phyloP scores from a whole-genome alignment of 2,113 vertebrate genomes.

The Emydura subglobosa region DNA sequence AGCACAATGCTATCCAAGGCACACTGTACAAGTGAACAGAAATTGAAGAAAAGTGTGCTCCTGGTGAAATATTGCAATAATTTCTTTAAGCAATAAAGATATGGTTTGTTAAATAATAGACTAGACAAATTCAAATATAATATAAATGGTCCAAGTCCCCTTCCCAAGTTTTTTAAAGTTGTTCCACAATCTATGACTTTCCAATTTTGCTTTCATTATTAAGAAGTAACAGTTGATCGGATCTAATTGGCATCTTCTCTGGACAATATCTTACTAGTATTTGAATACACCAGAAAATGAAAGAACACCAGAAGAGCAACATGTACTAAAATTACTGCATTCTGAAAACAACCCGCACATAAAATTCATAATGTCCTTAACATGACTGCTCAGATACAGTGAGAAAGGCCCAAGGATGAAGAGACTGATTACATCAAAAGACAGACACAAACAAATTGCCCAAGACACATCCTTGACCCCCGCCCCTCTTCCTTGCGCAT shows the following conservation, averaged over 20 bases:
- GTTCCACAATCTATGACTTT: constrained; percentile 44
- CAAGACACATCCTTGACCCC: constrained; percentile 9
- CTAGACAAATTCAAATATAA: constrained; percentile 64
- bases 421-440: constrained; percentile 38
- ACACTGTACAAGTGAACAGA: constrained; percentile 28
- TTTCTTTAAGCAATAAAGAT: constrained; percentile 71
- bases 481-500: not conserved
- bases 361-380: constrained; percentile 31
- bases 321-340: constrained; percentile 61
- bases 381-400: constrained; percentile 43
- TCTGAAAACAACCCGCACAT: constrained; percentile 55
- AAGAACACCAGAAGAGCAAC: constrained; percentile 54
- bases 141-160: constrained; percentile 58
- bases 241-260: constrained; percentile 67
- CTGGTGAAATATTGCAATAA: constrained; percentile 62
- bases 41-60: constrained; percentile 62
- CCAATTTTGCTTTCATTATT: constrained; percentile 70
- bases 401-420: constrained; percentile 45
- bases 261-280: constrained; percentile 66
- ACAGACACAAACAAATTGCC: constrained; percentile 49
- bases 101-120: constrained; percentile 71
- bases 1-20: constrained; percentile 53
- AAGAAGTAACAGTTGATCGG: constrained; percentile 71
- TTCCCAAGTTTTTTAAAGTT: constrained; percentile 47
- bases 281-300: constrained; percentile 63